Evolutionary conservation across 2,797 vertebrate species (phyloP).

Genomic region (Typhlichthys eigenmanni): DNA sequence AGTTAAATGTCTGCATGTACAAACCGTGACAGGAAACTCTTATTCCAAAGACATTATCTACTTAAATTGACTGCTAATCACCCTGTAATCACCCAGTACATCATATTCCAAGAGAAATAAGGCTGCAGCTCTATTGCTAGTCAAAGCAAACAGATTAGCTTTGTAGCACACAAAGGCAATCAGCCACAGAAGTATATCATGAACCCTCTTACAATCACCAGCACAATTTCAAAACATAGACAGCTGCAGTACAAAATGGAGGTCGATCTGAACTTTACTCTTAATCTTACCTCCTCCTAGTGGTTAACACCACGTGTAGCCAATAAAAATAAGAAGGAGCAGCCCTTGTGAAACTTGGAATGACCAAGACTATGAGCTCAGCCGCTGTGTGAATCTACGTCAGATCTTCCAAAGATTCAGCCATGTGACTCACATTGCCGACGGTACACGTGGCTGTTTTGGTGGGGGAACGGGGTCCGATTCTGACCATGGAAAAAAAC

Average conservation of each 20-base stretch:
- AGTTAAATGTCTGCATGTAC: slow-evolving; percentile 1
- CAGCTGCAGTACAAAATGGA: neutral
- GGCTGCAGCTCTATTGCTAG: slow-evolving; percentile 24
- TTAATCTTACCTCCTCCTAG: neutral
- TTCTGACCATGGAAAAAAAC: slow-evolving; percentile 20
- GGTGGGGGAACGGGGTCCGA: slow-evolving; percentile 15
- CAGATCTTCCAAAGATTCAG: slow-evolving; percentile 41
- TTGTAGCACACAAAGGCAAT: slow-evolving; percentile 12
- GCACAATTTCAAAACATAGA: slow-evolving; percentile 9
- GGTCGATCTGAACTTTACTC: slow-evolving; percentile 33
- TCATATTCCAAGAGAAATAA: slow-evolving; percentile 45
- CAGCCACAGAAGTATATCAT: slow-evolving; percentile 2
- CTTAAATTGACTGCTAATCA: slow-evolving; percentile 31
- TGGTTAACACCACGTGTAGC: slow-evolving; percentile 15
- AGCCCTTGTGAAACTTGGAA: slow-evolving; percentile 31
- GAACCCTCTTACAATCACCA: slow-evolving; percentile 21
- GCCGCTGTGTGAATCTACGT: slow-evolving; percentile 24
- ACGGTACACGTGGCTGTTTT: slow-evolving; percentile 20
- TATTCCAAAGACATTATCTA: slow-evolving; percentile 14
- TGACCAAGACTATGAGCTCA: slow-evolving; percentile 18
- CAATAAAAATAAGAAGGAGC: slow-evolving; percentile 10
- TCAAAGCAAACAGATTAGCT: slow-evolving; percentile 36
- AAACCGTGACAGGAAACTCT: slow-evolving; percentile 20
- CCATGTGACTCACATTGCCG: slow-evolving; percentile 40
- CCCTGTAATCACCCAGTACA: slow-evolving; percentile 28